Percentiles rank a stretch among this genome's conserved stretches.
Conservation (phyloP, 2,113 vertebrate genomes). For the Toxostoma redivivum region DNA sequence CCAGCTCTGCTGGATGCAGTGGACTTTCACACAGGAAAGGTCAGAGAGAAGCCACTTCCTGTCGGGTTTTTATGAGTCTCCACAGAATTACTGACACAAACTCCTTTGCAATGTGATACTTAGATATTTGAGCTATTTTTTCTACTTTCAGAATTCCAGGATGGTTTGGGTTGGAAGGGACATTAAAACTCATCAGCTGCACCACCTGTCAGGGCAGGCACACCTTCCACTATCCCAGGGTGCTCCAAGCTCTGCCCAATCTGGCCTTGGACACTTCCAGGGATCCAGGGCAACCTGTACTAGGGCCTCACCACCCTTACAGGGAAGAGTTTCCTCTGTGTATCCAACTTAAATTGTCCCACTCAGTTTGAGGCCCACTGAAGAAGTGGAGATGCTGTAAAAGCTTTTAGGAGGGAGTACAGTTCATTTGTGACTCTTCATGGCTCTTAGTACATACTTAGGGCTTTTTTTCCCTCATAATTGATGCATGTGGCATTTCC, state of each 20-base stretch:
- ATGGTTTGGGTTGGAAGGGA: neutral
- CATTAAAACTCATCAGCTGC: neutral
- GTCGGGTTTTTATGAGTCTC: neutral
- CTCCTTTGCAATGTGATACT: neutral
- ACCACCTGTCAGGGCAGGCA: neutral
- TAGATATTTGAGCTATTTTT: neutral
- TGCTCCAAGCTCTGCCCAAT: accelerated
- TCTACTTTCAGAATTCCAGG: neutral
- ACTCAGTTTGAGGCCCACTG: neutral
- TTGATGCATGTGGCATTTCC: neutral
- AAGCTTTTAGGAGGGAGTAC: neutral
- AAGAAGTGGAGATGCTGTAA: neutral
- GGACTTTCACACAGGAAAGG: neutral
- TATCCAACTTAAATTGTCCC: neutral
- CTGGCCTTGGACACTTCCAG: neutral
- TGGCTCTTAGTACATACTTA: neutral
- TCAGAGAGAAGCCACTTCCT: neutral
- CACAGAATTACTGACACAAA: neutral
- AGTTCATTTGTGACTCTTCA: neutral
- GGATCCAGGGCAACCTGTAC: neutral
- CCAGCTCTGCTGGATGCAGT: accelerated
- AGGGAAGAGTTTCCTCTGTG: neutral
- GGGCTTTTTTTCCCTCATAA: neutral
- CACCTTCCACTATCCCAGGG: accelerated
- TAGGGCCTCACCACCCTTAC: neutral